Evolutionary conservation across 2,797 vertebrate species (phyloP), one percentile per base, ranked within the genome.

Genomic region (Lepidocolaptes lacrymiger): DNA sequence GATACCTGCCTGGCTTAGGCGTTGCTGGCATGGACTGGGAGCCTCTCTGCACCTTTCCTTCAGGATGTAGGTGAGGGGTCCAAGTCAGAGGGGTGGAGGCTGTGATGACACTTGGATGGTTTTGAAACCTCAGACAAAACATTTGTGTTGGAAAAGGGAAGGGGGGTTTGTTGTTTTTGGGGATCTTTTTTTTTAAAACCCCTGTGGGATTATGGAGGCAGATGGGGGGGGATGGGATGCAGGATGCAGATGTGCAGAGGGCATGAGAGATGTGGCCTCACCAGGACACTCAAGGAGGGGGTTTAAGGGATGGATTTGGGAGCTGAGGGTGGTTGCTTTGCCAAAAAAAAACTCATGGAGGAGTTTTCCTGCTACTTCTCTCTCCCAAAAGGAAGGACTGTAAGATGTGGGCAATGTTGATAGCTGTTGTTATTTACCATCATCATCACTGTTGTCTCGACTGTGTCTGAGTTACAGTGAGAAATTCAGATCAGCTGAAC

Each of bases 371-470:
- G 23, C 34, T 15, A 0, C 62, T 26, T 56, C 37, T 75, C 44
- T 48, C 76, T 52, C 36, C 10, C 9, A 20, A 54, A 32, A 54
- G 28, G 51, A 32, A 32, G 28, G 12, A 19, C 10, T 30, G 51
- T 52, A 12, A 52, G 51, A 12, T 54, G 28, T 54, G 52, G 52
- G 30, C 30, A 32, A 20, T 32, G 13, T 7, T 54, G 52, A 12
- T 13, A 13, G 28, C 51, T 32, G 17, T 12, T 32, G 18, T 32
- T 54, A 30, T 32, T 32, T 6, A 8, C 27, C 51, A 54, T 32
- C 51, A 30, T 54, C 51, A 54, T 20, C 51, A 20, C 78, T 79
- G 21, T 61, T 98, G 98, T 97, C 93, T 96, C 91, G 93, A 93
- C 7, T 2, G 0, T 63, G 9, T 48, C 52, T 44, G 97, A 98